phyloP scores from a whole-genome alignment of 2,113 vertebrate genomes.

The Fukomys damarensis region DNA sequence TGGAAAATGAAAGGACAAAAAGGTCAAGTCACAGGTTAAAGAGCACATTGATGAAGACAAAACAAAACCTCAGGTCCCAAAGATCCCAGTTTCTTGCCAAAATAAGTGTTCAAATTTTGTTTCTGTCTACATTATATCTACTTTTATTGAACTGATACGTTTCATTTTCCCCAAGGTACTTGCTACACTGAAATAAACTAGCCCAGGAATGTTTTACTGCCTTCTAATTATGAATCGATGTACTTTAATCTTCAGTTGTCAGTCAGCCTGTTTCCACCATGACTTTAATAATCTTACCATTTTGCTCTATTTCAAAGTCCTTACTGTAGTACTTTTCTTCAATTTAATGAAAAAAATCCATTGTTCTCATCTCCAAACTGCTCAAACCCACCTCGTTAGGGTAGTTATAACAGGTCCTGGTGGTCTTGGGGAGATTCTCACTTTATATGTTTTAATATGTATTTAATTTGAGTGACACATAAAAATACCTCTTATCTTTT shows the following conservation, averaged over 20 bases:
- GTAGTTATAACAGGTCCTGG: accelerated
- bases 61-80: neutral
- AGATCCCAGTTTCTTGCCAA: neutral
- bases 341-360: neutral
- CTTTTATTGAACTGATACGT: neutral
- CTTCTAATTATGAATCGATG: neutral
- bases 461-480: neutral
- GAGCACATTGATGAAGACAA: neutral
- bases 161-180: neutral
- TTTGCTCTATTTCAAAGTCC: neutral
- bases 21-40: neutral
- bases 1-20: neutral
- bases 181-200: neutral
- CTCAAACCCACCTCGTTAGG: no score
- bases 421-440: neutral
- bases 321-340: neutral
- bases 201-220: neutral
- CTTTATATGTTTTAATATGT: neutral
- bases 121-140: neutral
- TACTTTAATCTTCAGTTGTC: neutral
- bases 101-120: neutral
- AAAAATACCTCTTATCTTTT: neutral
- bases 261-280: neutral
- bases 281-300: neutral
- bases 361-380: accelerated